These are phyloP conservation scores for Mustelus asterias DNA, from an alignment of 2,113 vertebrate species.

Conservation along the genomic window DNA sequence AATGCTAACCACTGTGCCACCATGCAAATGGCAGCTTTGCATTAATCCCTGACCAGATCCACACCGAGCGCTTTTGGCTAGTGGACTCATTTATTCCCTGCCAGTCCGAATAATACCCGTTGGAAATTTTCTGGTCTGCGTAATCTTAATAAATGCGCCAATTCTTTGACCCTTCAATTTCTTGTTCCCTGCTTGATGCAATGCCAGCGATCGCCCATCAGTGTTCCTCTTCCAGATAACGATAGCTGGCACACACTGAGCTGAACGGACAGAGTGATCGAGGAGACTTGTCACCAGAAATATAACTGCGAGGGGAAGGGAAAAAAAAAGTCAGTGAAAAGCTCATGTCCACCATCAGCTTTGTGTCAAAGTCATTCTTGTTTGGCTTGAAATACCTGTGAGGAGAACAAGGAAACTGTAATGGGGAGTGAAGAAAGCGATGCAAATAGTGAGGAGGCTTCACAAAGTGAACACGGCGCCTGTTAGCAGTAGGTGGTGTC, in stretches of 20 bases:
- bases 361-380: neutral
- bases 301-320: neutral
- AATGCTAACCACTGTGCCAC: too few species aligned
- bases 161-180: neutral
- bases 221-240: neutral
- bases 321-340: neutral
- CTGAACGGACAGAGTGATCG: neutral
- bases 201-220: neutral
- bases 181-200: neutral
- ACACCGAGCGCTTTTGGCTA: neutral
- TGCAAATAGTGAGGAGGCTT: neutral
- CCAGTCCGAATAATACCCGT: neutral
- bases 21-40: neutral
- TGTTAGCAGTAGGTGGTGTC: neutral
- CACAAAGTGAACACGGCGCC: neutral
- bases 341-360: neutral
- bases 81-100: neutral
- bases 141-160: neutral
- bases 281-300: neutral
- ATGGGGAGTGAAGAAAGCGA: neutral
- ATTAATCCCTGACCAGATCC: neutral
- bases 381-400: neutral
- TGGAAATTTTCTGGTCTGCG: neutral
- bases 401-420: neutral
- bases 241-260: neutral